These are phyloP conservation scores for Polypterus bichir DNA, from an alignment of 2,113 vertebrate genomes.

Conservation along the genomic window DNA sequence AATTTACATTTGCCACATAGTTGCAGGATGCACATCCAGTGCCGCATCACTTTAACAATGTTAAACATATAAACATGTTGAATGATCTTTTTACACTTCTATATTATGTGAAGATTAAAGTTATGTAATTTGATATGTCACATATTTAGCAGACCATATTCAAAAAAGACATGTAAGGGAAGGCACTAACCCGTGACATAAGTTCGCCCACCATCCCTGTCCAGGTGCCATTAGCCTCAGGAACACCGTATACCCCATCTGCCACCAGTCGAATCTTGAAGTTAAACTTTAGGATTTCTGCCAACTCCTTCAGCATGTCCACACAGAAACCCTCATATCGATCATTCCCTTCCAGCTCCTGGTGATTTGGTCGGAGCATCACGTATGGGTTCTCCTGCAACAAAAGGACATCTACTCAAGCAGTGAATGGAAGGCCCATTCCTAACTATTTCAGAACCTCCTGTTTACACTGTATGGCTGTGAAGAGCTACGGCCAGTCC, in stretches of 20 bases:
- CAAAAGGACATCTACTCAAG: slow-evolving; percentile 27
- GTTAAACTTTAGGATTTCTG: slow-evolving; percentile 86
- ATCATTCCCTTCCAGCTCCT: slow-evolving; percentile 83
- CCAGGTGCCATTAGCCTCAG: slow-evolving; percentile 84
- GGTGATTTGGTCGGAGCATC: slow-evolving; percentile 88
- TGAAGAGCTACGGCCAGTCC: too few species aligned
- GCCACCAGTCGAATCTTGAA: slow-evolving; percentile 88
- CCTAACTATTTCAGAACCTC: too few species aligned
- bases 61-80: too few species aligned
- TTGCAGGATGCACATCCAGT: too few species aligned
- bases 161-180: neutral
- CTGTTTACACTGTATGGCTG: too few species aligned
- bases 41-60: too few species aligned
- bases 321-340: slow-evolving; percentile 94
- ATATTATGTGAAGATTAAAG: too few species aligned
- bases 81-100: too few species aligned
- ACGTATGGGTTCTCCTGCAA: slow-evolving; percentile 96
- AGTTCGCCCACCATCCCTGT: slow-evolving; percentile 95
- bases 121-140: too few species aligned
- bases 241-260: slow-evolving; percentile 77
- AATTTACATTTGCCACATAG: neutral
- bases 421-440: too few species aligned
- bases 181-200: slow-evolving; percentile 72
- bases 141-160: too few species aligned
- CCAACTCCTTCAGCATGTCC: slow-evolving; percentile 93